Base-by-base conservation (phyloP, 1,140 invertebrate species). In the Littorina saxatilis region DNA sequence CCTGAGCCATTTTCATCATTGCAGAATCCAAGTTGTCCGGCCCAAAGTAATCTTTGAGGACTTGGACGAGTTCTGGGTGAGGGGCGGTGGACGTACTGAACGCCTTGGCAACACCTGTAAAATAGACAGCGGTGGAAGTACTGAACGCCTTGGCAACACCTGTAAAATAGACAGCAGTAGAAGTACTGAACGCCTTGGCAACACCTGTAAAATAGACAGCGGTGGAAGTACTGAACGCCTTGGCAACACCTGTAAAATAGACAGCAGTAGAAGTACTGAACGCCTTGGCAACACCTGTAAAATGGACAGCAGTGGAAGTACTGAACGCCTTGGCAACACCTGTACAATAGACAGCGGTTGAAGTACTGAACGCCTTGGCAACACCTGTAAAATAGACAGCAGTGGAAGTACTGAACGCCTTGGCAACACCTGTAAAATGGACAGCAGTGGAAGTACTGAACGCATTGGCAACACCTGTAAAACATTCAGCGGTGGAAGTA, bases 71-170 rank as follows among this genome's bases (percentile, higher is more conserved):
- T 35, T 93, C 93, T 70, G 94, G 93, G 90, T 96, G 93, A 70
- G 94, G 89, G 61, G 93, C 88, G 29, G 96, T 85, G 13, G 90
- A 89, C 78, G 95, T 93, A 83, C 93, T 88, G 92, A 97, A 96
- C 13, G 96, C 96, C 91, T 94, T 94, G 13, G 95, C 96, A 15
- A 96, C 88, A 52, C 90, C 92, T 92, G 72, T 35, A 87, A 84
- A n/a, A 35, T 82, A 58, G 20, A 43, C n/a, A 7, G 93, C 88
- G 29, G 96, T 85, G 13, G 90, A 89, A 77, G 95, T 93, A 83
- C 93, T 88, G 92, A 97, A 96, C 13, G 96, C 96, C 91, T 94
- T 94, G 13, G 95, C 96, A 15, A 96, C 88, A 52, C 90, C 92
- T 92, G 72, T 35, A 87, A 84, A n/a, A 35, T 82, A 58, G 20